Base-by-base conservation (phyloP, 2,888 invertebrate genomes). In the Penaeus monodon region DNA sequence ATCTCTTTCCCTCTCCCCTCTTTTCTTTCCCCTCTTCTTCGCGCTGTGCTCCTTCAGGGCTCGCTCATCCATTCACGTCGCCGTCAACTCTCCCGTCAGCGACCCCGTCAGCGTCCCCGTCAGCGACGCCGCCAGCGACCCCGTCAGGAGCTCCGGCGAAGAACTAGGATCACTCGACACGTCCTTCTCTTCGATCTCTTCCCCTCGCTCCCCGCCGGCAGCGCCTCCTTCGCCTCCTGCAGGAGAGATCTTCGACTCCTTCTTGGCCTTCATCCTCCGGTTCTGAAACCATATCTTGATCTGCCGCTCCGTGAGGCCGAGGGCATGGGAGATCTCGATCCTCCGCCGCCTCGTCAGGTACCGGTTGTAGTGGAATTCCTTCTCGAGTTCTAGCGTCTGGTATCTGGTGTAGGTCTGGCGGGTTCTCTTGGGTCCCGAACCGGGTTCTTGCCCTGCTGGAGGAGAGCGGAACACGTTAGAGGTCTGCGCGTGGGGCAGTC, bases 361-460 rank as follows among this genome's bases (percentile, higher is more conserved):
- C 92, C 98, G 97, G 94, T 98, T 98, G 94, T 97, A 98, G 93
- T 98, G 97, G 94, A 99, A 99, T 94, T 99, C 99, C 93, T 98
- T 98, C 93, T 99, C 99, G 93, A 99, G 94, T 93, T 98, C 98
- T 93, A 98, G 94, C 29, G 99, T 99, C 93, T 99, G 99, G 95
- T 98, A 98, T 92, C 98, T 96, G 91, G 98, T 98, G 95, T 99
- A 99, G 29, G 99, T 98, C 94, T 99, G 98, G 91, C 99, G 94
- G 89, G 98, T 98, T 92, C 98, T 95, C 92, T 89, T 89, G 44
- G 89, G 85, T 14, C 88, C 86, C 10, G 81, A 33, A 6, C 77
- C 82, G 1, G 77, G 63, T n/a, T 86, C 86, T 82, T 86, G 86
- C 66, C 86, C 86, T 86, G 82, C 85, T 85, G 85, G 29, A 79